Conservation (phyloP, 2,888 invertebrate species). For the Dioctria linearis region DNA sequence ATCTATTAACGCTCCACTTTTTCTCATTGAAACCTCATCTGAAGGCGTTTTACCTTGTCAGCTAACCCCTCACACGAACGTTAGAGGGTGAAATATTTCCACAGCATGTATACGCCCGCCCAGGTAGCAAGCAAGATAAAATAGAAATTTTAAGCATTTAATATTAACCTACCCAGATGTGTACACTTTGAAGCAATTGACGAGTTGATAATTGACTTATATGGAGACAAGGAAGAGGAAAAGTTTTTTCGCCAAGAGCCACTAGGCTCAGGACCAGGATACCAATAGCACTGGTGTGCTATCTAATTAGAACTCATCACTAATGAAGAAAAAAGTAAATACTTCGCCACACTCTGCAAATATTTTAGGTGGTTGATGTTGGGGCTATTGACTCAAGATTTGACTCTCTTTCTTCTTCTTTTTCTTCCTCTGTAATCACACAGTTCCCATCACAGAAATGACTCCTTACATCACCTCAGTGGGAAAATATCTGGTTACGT, state of each 20-base stretch:
- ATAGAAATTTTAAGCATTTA: background rate
- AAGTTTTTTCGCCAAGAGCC: background rate
- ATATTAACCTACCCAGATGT: slow-evolving; percentile 4
- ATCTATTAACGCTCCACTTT: too few relatives aligned
- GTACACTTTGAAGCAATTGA: background rate
- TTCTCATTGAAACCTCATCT: too few relatives aligned
- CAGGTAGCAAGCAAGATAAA: background rate
- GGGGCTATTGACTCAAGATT: slow-evolving; percentile 17
- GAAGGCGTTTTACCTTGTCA: too few relatives aligned
- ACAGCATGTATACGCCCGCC: background rate
- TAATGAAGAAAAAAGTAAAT: slow-evolving; percentile 15
- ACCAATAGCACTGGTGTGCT: too few relatives aligned
- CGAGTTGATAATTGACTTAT: slow-evolving; percentile 32
- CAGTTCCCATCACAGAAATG: background rate
- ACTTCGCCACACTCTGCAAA: slow-evolving; percentile 9
- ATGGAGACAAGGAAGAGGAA: slow-evolving; percentile 19
- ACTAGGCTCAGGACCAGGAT: background rate
- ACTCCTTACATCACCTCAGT: background rate
- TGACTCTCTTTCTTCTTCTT: background rate
- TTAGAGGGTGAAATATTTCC: too few relatives aligned
- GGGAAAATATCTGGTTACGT: background rate
- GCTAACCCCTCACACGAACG: too few relatives aligned
- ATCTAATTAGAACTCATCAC: background rate
- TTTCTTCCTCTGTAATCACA: background rate
- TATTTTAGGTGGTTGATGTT: background rate